These are phyloP conservation scores for Odobenus rosmarus DNA, from an alignment of 2,113 vertebrate species.

Conservation along the genomic window DNA sequence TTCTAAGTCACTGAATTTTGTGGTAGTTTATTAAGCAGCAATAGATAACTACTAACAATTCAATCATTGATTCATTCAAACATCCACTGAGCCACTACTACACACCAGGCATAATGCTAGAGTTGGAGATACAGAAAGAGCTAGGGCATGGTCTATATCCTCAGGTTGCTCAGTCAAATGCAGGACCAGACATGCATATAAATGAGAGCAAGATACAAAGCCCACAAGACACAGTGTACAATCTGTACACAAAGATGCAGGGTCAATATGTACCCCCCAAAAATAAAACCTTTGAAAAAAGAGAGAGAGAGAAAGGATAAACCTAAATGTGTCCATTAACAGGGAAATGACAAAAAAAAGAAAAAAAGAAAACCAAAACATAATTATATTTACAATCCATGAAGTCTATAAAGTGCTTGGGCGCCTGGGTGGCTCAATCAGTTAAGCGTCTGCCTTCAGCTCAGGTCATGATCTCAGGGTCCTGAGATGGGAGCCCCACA, in stretches of 20 bases:
- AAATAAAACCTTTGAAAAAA: not conserved
- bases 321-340: not conserved
- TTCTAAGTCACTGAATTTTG: not conserved
- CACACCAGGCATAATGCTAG: not conserved
- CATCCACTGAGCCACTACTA: not conserved
- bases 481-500: not conserved
- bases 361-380: not conserved
- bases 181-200: not conserved
- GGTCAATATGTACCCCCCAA: accelerated
- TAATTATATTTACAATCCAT: not conserved
- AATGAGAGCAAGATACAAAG: not conserved
- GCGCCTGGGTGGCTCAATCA: too few species aligned
- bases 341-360: not conserved
- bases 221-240: not conserved
- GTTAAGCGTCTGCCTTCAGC: not conserved
- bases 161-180: not conserved
- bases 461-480: not conserved
- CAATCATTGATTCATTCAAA: not conserved
- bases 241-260: not conserved
- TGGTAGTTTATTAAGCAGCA: not conserved
- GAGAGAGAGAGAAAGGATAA: not conserved
- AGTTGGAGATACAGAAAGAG: not conserved
- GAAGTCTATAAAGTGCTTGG: not conserved
- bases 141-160: not conserved
- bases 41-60: not conserved